These are phyloP conservation scores for Drosophila subpulchrella DNA, from an alignment of 1,140 invertebrate genomes.

Conservation along the genomic window DNA sequence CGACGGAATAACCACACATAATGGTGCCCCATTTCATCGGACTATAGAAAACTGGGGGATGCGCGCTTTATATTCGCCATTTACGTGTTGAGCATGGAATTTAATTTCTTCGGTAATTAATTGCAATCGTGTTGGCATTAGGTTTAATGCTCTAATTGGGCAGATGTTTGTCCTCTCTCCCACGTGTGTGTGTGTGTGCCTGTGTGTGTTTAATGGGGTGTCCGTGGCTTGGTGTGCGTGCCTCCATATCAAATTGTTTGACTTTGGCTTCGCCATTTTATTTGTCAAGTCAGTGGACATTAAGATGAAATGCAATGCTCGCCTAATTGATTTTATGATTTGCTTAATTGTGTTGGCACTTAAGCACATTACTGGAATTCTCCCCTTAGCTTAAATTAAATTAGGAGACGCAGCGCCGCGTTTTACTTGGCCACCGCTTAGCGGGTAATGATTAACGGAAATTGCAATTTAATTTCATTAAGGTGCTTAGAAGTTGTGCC, in stretches of 20 bases:
- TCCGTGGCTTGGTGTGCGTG: constrained; percentile 15
- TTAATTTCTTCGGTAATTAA: constrained; percentile 83
- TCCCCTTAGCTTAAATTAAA: constrained; percentile 9
- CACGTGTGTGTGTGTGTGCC: constrained; percentile 6
- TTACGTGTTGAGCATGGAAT: constrained; percentile 81
- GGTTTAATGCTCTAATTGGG: constrained; percentile 78
- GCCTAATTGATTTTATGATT: constrained; percentile 77
- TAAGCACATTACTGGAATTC: constrained; percentile 1
- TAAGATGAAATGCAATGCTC: constrained; percentile 59
- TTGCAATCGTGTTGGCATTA: constrained; percentile 83
- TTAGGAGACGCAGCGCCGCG: not conserved
- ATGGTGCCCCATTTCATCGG: constrained; percentile 42
- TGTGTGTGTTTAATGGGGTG: constrained; percentile 16
- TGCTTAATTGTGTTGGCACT: constrained; percentile 41
- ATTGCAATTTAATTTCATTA: constrained; percentile 12
- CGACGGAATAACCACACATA: constrained; percentile 46
- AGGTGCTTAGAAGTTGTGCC: too few relatives aligned
- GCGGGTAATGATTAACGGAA: constrained; percentile 7
- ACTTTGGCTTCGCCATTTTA: constrained; percentile 58
- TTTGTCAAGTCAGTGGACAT: constrained; percentile 63
- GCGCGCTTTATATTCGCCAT: constrained; percentile 65
- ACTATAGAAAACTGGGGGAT: constrained; percentile 4
- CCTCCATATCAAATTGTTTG: constrained; percentile 50
- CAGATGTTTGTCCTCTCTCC: constrained; percentile 40
- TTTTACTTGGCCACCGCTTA: constrained; percentile 6